A percentile compares a stretch with the other conserved stretches of the same genome.
phyloP scores from a whole-genome alignment of 2,113 vertebrate genomes.

The Oreocharis arfaki region DNA sequence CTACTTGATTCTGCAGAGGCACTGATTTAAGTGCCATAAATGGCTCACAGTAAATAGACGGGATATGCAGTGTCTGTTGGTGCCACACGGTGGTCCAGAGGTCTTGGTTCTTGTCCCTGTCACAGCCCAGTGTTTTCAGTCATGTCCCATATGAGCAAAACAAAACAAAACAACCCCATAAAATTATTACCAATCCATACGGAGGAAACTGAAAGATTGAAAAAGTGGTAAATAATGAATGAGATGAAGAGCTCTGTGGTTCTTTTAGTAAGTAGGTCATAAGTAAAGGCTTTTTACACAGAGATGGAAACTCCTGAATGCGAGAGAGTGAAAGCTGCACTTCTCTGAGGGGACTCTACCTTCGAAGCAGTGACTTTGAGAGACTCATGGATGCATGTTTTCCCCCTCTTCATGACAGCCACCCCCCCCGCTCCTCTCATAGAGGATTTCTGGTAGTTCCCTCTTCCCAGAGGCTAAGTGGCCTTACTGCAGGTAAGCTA shows the following conservation, averaged over 20 bases:
- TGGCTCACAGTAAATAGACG: not conserved
- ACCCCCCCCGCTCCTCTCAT: not conserved
- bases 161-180: not conserved
- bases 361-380: not conserved
- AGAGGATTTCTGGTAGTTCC: not conserved
- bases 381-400: not conserved
- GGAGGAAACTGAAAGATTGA: not conserved
- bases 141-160: not conserved
- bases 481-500: not conserved
- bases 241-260: not conserved
- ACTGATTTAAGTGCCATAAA: not conserved
- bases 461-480: not conserved
- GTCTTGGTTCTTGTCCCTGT: not conserved
- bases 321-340: not conserved
- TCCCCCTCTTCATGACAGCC: not conserved
- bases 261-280: not conserved
- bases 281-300: not conserved
- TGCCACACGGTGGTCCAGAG: not conserved
- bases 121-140: not conserved
- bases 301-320: not conserved
- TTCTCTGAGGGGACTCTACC: accelerated
- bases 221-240: not conserved
- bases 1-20: not conserved
- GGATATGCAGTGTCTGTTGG: not conserved
- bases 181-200: not conserved